Evolutionary conservation across 2,113 vertebrate genomes (phyloP), one percentile per base, ranked within the genome.

Genomic region (Pyrgilauda ruficollis): DNA sequence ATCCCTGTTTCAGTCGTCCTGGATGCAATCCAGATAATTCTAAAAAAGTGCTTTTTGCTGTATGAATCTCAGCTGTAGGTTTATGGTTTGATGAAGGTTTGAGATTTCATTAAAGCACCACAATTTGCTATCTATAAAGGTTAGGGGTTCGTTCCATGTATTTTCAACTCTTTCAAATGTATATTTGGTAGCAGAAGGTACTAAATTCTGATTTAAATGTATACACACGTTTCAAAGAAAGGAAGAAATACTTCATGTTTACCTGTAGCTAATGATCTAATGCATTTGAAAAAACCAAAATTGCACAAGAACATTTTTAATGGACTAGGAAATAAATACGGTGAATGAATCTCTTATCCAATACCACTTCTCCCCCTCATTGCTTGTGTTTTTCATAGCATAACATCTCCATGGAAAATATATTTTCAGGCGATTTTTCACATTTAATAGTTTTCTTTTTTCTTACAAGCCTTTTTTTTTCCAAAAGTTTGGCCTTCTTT

Each of bases 1-100:
- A 97, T 97, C 95, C 92, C 66, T 88, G 43, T 86, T 97, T 97
- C 92, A 94, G 87, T 87, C 1, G 0, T 95, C 88, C 92, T 97
- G 86, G 75, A 95, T 95, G 69, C 84, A 96, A 94, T 91, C 92
- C 94, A 94, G 95, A 96, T 92, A 96, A 97, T 96, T 95, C 78
- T 92, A 80, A 95, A 87, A 87, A 95, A 95, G 76, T 93, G 69
- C 73, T 95, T 92, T 96, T 93, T 96, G 73, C 90, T 96, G 80
- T 93, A 93, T 93, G 95, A 89, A 91, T 88, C 85, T 96, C 96
- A 96, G 89, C 92, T 95, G 83, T 92, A 95, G 84, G 88, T 89
- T 96, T 96, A 94, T 75, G 87, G 76, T 86, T 96, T 6, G n/a
- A 52, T 61, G 49, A 90, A 94, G 83, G 82, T 90, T 84, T 92